Conservation (phyloP, 2,888 invertebrate species). For the Limnephilus rhombicus region DNA sequence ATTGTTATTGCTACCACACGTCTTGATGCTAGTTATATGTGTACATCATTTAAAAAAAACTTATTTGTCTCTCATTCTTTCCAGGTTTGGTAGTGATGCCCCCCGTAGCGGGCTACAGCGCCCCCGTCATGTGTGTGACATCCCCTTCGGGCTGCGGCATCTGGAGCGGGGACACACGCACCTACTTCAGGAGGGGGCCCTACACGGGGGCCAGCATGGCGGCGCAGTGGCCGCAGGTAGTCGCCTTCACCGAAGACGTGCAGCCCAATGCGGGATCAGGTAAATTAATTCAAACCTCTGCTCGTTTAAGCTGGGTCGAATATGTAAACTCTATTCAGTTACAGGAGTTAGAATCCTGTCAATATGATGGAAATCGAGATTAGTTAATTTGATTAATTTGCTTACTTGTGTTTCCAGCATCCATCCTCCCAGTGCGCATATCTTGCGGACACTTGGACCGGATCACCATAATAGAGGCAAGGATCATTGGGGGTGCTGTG, state of each 20-base stretch:
- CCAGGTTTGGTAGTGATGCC: conserved; percentile 43
- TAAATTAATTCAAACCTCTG: neutral
- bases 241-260: conserved; percentile 33
- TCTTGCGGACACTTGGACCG: neutral
- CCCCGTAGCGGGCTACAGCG: neutral
- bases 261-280: conserved; percentile 12
- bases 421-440: conserved; percentile 25
- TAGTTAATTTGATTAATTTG: neutral
- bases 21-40: no score
- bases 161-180: conserved; percentile 46
- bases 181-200: conserved; percentile 41
- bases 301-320: neutral
- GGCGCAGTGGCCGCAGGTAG: conserved; percentile 57
- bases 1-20: no score
- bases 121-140: conserved; percentile 43
- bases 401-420: conserved; percentile 11
- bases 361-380: neutral
- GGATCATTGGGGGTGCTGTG: conserved; percentile 61
- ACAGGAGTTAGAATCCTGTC: neutral
- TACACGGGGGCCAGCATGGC: conserved; percentile 28
- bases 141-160: conserved; percentile 53
- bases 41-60: no score
- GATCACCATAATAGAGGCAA: conserved; percentile 55
- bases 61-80: neutral
- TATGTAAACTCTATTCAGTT: no score